Base-by-base conservation (phyloP, 2,797 vertebrate species). In the Lutjanus argentimaculatus region DNA sequence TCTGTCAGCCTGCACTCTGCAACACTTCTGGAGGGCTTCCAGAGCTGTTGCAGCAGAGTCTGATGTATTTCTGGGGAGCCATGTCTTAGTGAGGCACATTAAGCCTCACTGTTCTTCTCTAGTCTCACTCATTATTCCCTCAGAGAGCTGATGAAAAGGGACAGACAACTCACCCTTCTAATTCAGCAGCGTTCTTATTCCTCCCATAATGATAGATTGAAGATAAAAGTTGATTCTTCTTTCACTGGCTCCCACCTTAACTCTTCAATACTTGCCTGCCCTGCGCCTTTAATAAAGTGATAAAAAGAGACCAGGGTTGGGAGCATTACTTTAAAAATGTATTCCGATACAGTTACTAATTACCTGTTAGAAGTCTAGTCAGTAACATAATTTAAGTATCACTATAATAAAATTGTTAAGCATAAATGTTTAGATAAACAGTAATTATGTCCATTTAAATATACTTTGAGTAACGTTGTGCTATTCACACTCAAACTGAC, bases 41-140 rank as follows among this genome's bases (percentile, higher is more conserved):
- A 79, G 71, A 87, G 77, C 77, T 57, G 62, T 57, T 62, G 63
- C 76, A 64, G 42, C 76, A 64, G 42, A 73, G 62, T 72, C 72
- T 74, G 79, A 85, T 90, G 70, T 78, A 59, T 90, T 77, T 90
- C 63, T 71, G n/a, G 70, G 43, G 46, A 68, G 75, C 73, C 49
- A 10, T 67, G 73, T 79, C 77, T 81, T 45, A 59, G 59, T 13
- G 62, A 75, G 56, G 59, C 70, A 66, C 72, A 55, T 81, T 79
- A 85, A 80, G 80, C 79, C 69, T 49, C 15, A 6, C 71, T 59
- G 55, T 85, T 81, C 65, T 82, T 81, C 43, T 5, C 22, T 6
- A 8, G 77, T 79, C 70, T 67, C 51, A 53, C 76, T 92, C 76
- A 84, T 89, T 86, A 87, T 82, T 86, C 67, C 56, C 53, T 57